Evolutionary conservation across 2,888 invertebrate species (phyloP), one percentile per base, ranked within the genome.

Genomic region (Meloe dianella): DNA sequence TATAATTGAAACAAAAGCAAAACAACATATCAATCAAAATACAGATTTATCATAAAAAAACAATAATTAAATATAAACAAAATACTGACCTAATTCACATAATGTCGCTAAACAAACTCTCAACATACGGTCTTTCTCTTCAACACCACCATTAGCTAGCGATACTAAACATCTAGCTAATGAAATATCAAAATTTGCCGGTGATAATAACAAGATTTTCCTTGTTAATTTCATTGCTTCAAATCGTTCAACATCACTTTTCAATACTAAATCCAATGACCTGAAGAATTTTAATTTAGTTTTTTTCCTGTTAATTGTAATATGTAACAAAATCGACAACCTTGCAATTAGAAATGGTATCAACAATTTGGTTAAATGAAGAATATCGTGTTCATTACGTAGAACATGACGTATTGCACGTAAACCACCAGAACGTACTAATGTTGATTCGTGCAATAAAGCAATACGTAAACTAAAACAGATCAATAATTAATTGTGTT

Each of bases 231-330:
- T 91, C 75, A 97, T 86, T 0, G 95, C 96, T 85, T 97, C 97
- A 63, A 95, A 90, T 56, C 97, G 88, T 83, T 97, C 98, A 74
- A 95, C 91, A 82, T 98, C 97, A 83, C 96, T 96, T 76, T 93
- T 93, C 59, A 96, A 86, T 84, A 92, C 90, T 70, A 97, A 86
- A 85, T 98, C 98, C 81, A 98, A 89, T 73, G 95, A 96, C 79
- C 95, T 93, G n/a, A n/a, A n/a, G n/a, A n/a, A n/a, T n/a, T n/a
- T n/a, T n/a, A n/a, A n/a, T n/a, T n/a, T n/a, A n/a, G n/a, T n/a
- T n/a, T n/a, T n/a, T n/a, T n/a, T n/a, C n/a, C n/a, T n/a, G n/a
- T n/a, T n/a, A n/a, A n/a, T n/a, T n/a, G n/a, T n/a, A n/a, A n/a
- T n/a, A n/a, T n/a, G n/a, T n/a, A n/a, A n/a, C n/a, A n/a, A n/a